Percentiles rank a stretch among this genome's conserved stretches.
Evolutionary conservation across 2,888 invertebrate species (phyloP).

Genomic region (Ormyrus rosae): DNA sequence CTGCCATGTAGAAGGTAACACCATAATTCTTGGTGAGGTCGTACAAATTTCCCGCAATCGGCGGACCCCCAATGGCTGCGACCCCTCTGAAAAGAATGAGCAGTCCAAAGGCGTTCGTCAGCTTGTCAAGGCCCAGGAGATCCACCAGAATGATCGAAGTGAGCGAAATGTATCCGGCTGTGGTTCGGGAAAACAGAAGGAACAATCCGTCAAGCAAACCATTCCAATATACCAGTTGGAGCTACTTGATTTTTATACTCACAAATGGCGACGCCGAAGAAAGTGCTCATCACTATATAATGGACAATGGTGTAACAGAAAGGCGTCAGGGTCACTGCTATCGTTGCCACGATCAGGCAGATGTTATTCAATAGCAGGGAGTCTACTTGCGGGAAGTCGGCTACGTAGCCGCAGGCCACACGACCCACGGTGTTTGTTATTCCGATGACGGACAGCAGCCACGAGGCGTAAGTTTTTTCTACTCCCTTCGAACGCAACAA

Average conservation of each 20-base stretch:
- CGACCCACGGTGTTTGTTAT: conserved; percentile 97
- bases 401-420: conserved; percentile 91
- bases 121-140: conserved; percentile 93
- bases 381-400: conserved; percentile 94
- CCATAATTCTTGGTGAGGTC: conserved; percentile 89
- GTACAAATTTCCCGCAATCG: conserved; percentile 91
- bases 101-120: conserved; percentile 98
- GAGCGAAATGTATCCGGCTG: conserved; percentile 97
- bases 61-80: conserved; percentile 92
- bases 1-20: conserved; percentile 95
- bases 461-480: conserved; percentile 83
- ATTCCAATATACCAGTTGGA: not conserved
- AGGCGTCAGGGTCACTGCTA: conserved; percentile 89
- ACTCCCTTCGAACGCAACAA: conserved; percentile 80
- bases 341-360: conserved; percentile 92
- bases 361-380: conserved; percentile 95
- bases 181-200: too few species aligned
- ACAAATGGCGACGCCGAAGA: conserved; percentile 95
- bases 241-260: conserved; percentile 75
- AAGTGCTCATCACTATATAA: conserved; percentile 88
- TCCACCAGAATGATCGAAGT: conserved; percentile 99
- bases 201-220: not conserved
- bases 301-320: conserved; percentile 87
- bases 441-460: conserved; percentile 88
- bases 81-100: conserved; percentile 96